These are phyloP conservation scores for Acanthis flammea DNA, from an alignment of 2,797 vertebrate species.

Conservation along the genomic window DNA sequence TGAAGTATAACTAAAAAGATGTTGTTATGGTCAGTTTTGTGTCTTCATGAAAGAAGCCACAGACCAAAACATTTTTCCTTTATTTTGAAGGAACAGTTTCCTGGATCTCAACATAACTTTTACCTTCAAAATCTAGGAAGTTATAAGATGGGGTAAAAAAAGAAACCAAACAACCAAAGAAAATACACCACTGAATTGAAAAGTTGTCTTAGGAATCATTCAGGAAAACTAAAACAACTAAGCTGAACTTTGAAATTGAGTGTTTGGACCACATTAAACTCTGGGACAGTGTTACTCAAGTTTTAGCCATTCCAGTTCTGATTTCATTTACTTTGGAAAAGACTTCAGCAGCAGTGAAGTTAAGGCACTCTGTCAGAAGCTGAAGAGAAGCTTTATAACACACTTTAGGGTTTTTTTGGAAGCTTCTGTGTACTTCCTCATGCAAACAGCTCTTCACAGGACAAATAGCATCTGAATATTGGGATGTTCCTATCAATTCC, in stretches of 20 bases:
- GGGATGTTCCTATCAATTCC: background rate
- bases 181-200: background rate
- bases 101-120: background rate
- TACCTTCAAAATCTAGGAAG: background rate
- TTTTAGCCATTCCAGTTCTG: background rate
- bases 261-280: background rate
- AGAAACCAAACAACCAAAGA: background rate
- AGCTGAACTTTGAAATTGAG: background rate
- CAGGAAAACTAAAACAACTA: background rate
- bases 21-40: background rate
- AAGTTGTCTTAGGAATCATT: background rate
- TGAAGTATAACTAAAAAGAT: background rate
- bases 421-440: background rate
- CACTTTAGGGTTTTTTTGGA: background rate
- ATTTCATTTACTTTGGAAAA: constrained; percentile 45
- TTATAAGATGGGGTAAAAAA: background rate
- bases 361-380: background rate
- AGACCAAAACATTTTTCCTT: background rate
- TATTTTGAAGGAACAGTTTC: background rate
- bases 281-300: background rate
- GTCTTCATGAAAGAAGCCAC: background rate
- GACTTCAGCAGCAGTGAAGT: background rate
- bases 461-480: background rate
- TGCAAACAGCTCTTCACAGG: background rate
- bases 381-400: background rate